Base-by-base conservation (phyloP, 92 coral and sea anemone genomes). In the Porites cylindrica region DNA sequence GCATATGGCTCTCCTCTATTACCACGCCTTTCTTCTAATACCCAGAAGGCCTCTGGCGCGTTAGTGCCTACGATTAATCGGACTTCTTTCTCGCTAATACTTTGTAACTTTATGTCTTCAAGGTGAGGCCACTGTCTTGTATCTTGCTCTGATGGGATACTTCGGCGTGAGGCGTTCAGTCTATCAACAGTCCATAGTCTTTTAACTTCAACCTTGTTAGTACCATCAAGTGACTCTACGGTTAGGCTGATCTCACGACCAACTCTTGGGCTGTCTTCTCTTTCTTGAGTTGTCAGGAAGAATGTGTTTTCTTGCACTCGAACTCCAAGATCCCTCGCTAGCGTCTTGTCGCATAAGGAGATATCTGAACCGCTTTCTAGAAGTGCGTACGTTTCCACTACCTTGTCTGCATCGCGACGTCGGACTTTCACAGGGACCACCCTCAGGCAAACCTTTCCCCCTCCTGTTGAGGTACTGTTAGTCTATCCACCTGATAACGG, bases 41-140 rank as follows among this genome's bases (percentile, higher is more conserved):
- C 94, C 86, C 90, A 90, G 77, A 90, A 80, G 12, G 90, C 93
- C 17, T 90, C 90, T 9, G 91, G 93, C n/a, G 51, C 94, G 54
- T 91, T 76, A 50, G 80, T 59, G 10, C 94, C 94, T 24, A 91
- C 88, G 17, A 82, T 63, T 23, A 91, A 1, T 24, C 58, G 16
- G 38, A 82, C 75, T 13, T 82, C 69, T 2, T 61, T 68, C 24
- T 82, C 68, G 9, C n/a, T 50, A 32, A 88, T 77, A 61, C 86
- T 77, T n/a, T 72, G 83, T 64, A 91, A 79, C 43, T 69, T 66
- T 82, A n/a, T n/a, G 66, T 72, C 91, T 2, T n/a, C 38, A 16
- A 90, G 64, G 52, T 90, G 90, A 56, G 91, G 74, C 93, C 93
- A 90, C 20, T 24, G 29, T 21, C 68, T 80, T 51, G 66, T 9